Base-by-base conservation (phyloP, 2,797 vertebrate species). In the Gastrophryne carolinensis region DNA sequence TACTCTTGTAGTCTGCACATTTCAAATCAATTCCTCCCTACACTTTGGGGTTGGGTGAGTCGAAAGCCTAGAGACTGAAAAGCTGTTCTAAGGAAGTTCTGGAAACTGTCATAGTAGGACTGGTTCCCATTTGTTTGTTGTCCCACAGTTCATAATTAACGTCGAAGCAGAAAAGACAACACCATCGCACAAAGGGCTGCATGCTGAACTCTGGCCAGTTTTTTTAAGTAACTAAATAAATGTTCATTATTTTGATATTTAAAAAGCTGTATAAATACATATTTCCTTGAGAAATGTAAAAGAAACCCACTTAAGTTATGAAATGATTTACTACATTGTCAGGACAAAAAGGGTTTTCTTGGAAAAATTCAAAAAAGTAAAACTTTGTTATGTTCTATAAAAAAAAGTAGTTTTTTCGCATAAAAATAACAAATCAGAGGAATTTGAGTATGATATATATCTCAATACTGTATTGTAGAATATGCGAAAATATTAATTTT, bases 21-120 rank as follows among this genome's bases (percentile, higher is more conserved):
- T 58, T 71, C 47, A 72, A 52, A 50, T 66, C 58, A 71, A 70
- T 52, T 35, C 60, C 58, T 49, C 27, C 29, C 10, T 71, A 50
- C 34, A 69, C 57, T 39, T 62, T 60, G 27, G 73, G 30, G 52
- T 57, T 39, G 52, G 24, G 5, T 3, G 15, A 57, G 50, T 56
- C 35, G 30, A 39, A 67, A 52, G 57, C 47, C 8, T 17, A 54
- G 34, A 62, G 57, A 39, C 21, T 32, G 26, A 77, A n/a, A 65
- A 30, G 39, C 50, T 57, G 72, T 63, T 71, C 6, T 37, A 58
- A 66, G 68, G 75, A 78, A 72, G 68, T 58, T 78, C 75, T 78
- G 75, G 75, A 78, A 66, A 60, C 13, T 66, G 53, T 78, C 68
- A 66, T 44, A 41, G 32, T 60, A 47, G 52, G 44, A n/a, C 41